Base-by-base conservation (phyloP, 2,113 vertebrate genomes). In the Hiodon tergisus region DNA sequence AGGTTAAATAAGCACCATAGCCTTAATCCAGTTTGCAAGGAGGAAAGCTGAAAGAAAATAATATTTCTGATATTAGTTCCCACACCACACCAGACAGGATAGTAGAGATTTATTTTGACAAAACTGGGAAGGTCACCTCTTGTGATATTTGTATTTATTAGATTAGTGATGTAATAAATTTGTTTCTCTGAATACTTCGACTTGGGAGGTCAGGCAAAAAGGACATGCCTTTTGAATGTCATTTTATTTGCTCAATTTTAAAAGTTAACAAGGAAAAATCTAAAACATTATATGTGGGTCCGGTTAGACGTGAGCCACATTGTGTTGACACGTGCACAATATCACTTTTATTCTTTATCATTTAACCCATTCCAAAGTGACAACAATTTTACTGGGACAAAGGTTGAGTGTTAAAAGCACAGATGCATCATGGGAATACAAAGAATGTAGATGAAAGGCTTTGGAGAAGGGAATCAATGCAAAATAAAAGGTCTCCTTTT, bases 141-240 rank as follows among this genome's bases (percentile, higher is more conserved):
- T 86, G 82, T 85, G 85, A 89, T 86, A 82, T 77, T 85, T 86
- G 76, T 86, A 85, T 88, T 86, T 87, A 88, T 89, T 91, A 84
- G 88, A 87, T 92, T 86, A 89, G 77, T 82, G 88, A 70, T 80
- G 80, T 78, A 86, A 81, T 84, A 88, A 89, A 89, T 88, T 85
- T 80, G 77, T 85, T 79, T 76, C 75, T 78, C 79, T 6, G 52
- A 79, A 82, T 88, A 87, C 85, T 80, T 66, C 79, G 82, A 83
- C 81, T 86, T 90, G 86, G 84, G 83, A 88, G 83, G 82, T 83
- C 86, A 81, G 66, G 81, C 82, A 85, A 85, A 83, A 31, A 31
- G 31, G 31, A 31, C 31, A 31, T 7, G 46, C 16, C 63, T 9
- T 66, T 11, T 48, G 9, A 13, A 66, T 66, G 4, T 66, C 10